Evolutionary conservation across 2,113 vertebrate species (phyloP), one percentile per base, ranked within the genome.

Genomic region (Girardinichthys multiradiatus): DNA sequence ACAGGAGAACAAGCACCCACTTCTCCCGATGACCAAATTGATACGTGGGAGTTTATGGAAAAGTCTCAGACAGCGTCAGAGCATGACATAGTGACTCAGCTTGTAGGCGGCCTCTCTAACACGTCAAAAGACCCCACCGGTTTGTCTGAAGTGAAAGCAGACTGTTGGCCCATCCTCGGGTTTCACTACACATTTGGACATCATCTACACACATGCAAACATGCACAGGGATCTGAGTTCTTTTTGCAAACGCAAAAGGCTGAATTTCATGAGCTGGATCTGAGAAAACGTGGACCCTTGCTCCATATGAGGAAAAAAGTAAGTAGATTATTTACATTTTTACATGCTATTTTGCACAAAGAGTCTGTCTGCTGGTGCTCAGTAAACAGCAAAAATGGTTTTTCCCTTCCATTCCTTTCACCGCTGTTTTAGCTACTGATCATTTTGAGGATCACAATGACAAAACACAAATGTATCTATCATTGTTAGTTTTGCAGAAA

Each of bases 271-370:
- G 88, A 85, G 26, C 45, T 37, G 83, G 83, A 90, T 86, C 68
- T 82, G 61, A 86, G 84, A 62, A 83, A 76, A 79, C 76, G 70
- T 70, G 21, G 75, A 83, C 87, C 89, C 9, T 83, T 86, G 82
- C 90, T 93, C 92, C 92, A 86, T 92, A 93, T 93, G 92, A 93
- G 92, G 92, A 87, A 93, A 72, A 91, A 89, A 91, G 92, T 93
- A 80, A 93, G 92, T 91, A 26, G 39, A 0, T 24, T 59, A 24
- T 35, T n/a, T 6, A 29, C 1, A 51, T 11, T 61, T 45, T 72
- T n/a, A 9, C 5, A 3, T 54, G 24, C 7, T 54, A n/a, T 62
- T 42, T 65, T 59, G 8, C 27, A 10, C 3, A 35, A 7, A 54
- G 27, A 28, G 21, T 85, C 4, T 67, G 1, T 59, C 7, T 31